Base-by-base conservation (phyloP, 2,888 invertebrate species). In the Trachelus stipa region DNA sequence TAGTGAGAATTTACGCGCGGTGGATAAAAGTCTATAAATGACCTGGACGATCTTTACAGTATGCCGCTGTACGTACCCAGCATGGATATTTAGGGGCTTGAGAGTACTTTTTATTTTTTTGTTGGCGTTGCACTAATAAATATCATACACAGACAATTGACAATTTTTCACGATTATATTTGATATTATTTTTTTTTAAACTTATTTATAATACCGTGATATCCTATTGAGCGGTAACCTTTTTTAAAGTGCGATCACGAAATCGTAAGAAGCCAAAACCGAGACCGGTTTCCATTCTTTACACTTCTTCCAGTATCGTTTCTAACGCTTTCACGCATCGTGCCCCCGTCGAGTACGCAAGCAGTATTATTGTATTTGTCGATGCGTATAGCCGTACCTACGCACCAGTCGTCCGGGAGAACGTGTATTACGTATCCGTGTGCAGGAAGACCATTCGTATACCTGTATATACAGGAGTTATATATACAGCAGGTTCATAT, bases 241-340 rank as follows among this genome's bases (percentile, higher is more conserved):
- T 56, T 74, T 37, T 56, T 77, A 37, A 37, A 23, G 31, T 74
- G 76, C 78, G 69, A 77, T 80, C 80, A 80, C 82, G 86, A 82
- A 85, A 85, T 85, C 81, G 76, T 82, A 76, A 77, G 80, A 79
- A 79, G 80, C 80, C 77, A 34, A 69, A 30, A 73, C 12, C 69
- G 77, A 68, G 85, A 83, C 83, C 80, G 84, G 83, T 83, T 84
- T 75, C 76, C 77, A 79, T 34, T 73, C 75, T 77, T 76, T 23
- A 56, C 9, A 56, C 56, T 56, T 56, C 56, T 56, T 56, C 1
- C 56, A 56, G 56, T 56, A 56, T 56, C 56, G 56, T 23, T 56
- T 56, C 56, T 56, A 56, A 56, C 56, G 56, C 78, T 77, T 79
- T 73, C 80, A 74, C 76, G 80, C 73, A 79, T 6, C 73, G 80